Evolutionary conservation across 2,113 vertebrate genomes (phyloP).

Genomic region (Misgurnus mizolepis): DNA sequence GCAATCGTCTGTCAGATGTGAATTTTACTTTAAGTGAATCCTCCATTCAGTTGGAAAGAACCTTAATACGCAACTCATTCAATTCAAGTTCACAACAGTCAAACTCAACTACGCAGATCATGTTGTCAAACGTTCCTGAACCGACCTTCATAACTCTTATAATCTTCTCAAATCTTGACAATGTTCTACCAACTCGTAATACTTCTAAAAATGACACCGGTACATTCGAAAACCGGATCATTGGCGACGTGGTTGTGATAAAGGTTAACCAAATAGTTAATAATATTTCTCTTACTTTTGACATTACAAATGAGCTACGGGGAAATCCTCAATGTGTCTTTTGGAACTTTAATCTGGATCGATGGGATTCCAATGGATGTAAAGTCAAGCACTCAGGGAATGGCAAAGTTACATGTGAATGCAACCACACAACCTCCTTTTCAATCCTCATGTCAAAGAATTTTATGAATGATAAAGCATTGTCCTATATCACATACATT

Average conservation of each 20-base stretch:
- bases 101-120: slow-evolving; percentile 59
- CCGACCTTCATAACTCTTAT: slow-evolving; percentile 69
- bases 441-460: slow-evolving; percentile 82
- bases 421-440: slow-evolving; percentile 81
- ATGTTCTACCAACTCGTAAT: slow-evolving; percentile 68
- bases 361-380: slow-evolving; percentile 76
- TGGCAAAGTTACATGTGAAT: slow-evolving; percentile 68
- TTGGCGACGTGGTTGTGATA: slow-evolving; percentile 74
- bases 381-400: background rate
- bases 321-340: too few species aligned
- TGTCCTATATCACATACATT: slow-evolving; percentile 59
- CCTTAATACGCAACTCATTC: slow-evolving; percentile 42
- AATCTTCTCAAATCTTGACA: slow-evolving; percentile 66
- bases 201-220: slow-evolving; percentile 17
- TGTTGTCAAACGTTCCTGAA: slow-evolving; percentile 60
- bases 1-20: too few species aligned
- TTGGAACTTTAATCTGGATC: slow-evolving; percentile 67
- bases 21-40: too few species aligned
- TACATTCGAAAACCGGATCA: slow-evolving; percentile 50
- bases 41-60: background rate
- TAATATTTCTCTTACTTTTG: slow-evolving; percentile 51
- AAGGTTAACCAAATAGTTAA: slow-evolving; percentile 58
- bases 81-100: background rate
- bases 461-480: background rate
- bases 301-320: background rate